These are phyloP conservation scores for Melanchra persicariae DNA, from an alignment of 2,888 invertebrate species.

Conservation along the genomic window DNA sequence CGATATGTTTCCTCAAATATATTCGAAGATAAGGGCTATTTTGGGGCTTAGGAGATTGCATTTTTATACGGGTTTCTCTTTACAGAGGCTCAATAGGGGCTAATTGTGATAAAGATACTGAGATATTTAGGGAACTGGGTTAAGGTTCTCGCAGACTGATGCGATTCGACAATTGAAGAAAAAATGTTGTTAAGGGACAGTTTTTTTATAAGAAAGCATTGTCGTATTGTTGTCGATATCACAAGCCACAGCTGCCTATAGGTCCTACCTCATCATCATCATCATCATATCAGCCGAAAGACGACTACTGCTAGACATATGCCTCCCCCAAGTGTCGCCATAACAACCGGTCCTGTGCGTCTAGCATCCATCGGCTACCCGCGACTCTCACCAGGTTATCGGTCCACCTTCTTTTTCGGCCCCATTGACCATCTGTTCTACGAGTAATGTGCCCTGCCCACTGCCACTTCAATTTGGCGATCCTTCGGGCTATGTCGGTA, in stretches of 20 bases:
- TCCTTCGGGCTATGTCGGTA: no score
- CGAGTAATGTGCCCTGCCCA: no score
- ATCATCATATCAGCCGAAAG: no score
- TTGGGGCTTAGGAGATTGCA: conserved; percentile 41
- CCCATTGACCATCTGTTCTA: no score
- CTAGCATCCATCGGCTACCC: no score
- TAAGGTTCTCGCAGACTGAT: background rate
- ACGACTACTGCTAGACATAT: no score
- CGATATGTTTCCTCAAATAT: conserved; percentile 55
- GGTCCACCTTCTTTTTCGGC: no score
- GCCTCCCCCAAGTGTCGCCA: no score
- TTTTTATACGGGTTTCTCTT: conserved; percentile 49
- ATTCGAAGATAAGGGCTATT: conserved; percentile 58
- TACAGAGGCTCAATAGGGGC: conserved; percentile 25
- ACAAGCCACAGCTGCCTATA: background rate
- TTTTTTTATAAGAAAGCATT: background rate
- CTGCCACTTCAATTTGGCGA: no score
- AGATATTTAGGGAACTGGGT: background rate
- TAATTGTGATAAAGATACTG: conserved; percentile 33
- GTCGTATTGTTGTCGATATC: background rate
- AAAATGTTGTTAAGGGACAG: background rate
- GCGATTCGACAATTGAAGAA: background rate
- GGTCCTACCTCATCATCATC: no score
- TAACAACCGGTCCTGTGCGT: no score
- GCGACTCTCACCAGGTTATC: no score